phyloP scores from a whole-genome alignment of 2,113 vertebrate genomes.

The Connochaetes taurinus region DNA sequence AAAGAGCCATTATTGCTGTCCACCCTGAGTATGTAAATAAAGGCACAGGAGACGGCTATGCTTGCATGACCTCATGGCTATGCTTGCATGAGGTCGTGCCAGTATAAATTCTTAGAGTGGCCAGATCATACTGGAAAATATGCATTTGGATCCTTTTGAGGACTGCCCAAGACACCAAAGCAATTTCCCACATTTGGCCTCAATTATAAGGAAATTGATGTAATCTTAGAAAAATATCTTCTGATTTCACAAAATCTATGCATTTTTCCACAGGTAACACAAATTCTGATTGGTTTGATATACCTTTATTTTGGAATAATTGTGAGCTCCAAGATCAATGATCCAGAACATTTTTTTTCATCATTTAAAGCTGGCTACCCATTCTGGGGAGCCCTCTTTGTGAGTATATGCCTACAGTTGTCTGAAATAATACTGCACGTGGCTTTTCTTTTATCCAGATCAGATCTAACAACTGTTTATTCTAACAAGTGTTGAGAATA shows the following conservation, averaged over 20 bases:
- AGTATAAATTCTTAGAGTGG: not conserved
- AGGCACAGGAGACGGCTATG: not conserved
- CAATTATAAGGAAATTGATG: not conserved
- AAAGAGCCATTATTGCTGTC: not conserved
- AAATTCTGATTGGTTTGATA: conserved; percentile 45
- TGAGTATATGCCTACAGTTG: conserved; percentile 38
- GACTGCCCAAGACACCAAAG: not conserved
- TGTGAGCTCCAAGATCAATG: not conserved
- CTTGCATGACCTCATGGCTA: not conserved
- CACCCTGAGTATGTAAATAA: not conserved
- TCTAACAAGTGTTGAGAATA: not conserved
- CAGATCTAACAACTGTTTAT: not conserved
- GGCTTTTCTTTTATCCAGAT: not conserved
- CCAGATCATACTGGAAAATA: not conserved
- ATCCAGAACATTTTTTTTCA: not conserved
- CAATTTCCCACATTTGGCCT: not conserved
- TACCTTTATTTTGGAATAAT: conserved; percentile 56
- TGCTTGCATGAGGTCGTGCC: not conserved
- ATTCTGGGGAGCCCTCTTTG: conserved; percentile 64
- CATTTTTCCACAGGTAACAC: conserved; percentile 55
- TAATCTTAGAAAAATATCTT: not conserved
- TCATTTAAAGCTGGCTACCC: conserved; percentile 51
- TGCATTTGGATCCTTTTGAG: not conserved
- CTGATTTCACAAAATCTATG: not conserved
- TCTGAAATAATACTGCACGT: not conserved